Evolutionary conservation across 2,888 invertebrate genomes (phyloP).

Genomic region (Drosophila melanosoma): DNA sequence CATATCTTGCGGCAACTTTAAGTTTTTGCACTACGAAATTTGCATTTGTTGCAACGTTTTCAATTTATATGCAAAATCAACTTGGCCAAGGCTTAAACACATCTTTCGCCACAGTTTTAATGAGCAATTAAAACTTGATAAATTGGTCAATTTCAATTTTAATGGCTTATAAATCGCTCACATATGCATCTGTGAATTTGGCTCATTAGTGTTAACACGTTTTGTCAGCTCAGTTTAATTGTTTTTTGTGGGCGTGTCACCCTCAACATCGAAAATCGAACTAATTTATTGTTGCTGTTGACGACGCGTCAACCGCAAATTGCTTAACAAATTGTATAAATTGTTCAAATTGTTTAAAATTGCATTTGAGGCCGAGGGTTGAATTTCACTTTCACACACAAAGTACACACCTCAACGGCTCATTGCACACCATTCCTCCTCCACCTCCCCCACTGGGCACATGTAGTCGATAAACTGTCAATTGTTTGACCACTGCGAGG

Average conservation of each 20-base stretch:
- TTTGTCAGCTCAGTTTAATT: slow-evolving; percentile 47
- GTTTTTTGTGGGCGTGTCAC: slow-evolving; percentile 32
- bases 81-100: slow-evolving; percentile 19
- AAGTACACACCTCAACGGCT: slow-evolving; percentile 65
- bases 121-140: slow-evolving; percentile 67
- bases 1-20: slow-evolving; percentile 25
- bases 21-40: slow-evolving; percentile 43
- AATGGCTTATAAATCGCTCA: slow-evolving; percentile 40
- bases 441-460: no score
- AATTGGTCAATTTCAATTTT: slow-evolving; percentile 19
- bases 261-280: slow-evolving; percentile 37
- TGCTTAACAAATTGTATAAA: slow-evolving; percentile 75
- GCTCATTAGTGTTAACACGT: slow-evolving; percentile 60
- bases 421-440: slow-evolving; percentile 58
- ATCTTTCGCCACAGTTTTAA: slow-evolving; percentile 51
- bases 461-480: slow-evolving; percentile 53
- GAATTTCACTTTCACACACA: slow-evolving; percentile 20
- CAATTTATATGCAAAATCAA: slow-evolving; percentile 69
- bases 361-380: slow-evolving; percentile 54
- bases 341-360: slow-evolving; percentile 77
- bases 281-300: slow-evolving; percentile 69
- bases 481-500: slow-evolving; percentile 53
- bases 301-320: slow-evolving; percentile 69
- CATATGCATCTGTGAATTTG: slow-evolving; percentile 19
- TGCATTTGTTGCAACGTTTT: slow-evolving; percentile 62